Percentiles rank a stretch among this genome's conserved stretches.
Evolutionary conservation across 2,113 vertebrate species (phyloP).

Genomic region (Prunella fulvescens): DNA sequence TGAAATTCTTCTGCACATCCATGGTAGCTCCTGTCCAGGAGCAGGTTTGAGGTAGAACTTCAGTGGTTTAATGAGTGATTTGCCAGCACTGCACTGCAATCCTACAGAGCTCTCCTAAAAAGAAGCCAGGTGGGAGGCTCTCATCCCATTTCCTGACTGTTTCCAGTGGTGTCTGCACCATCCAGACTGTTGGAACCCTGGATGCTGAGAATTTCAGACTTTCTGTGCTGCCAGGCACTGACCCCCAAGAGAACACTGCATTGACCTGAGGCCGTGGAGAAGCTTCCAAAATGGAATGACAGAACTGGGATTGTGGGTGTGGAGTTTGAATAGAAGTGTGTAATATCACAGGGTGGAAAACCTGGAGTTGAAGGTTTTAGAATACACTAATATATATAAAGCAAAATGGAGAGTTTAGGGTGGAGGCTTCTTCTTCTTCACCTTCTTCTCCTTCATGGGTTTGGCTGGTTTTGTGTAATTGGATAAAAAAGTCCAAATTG

Average conservation of each 20-base stretch:
- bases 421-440: not conserved
- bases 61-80: rapidly evolving
- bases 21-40: not conserved
- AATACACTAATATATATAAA: not conserved
- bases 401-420: not conserved
- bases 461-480: not conserved
- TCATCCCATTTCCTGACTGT: not conserved
- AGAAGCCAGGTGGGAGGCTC: not conserved
- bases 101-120: not conserved
- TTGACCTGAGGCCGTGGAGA: not conserved
- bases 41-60: not conserved
- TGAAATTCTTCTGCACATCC: rapidly evolving
- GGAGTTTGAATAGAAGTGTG: not conserved
- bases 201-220: not conserved
- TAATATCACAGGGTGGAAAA: not conserved
- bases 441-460: not conserved
- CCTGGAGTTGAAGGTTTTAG: not conserved
- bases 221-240: not conserved
- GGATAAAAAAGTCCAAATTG: not conserved
- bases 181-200: not conserved
- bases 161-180: not conserved
- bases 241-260: not conserved
- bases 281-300: not conserved
- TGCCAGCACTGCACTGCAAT: conserved; percentile 46
- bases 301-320: not conserved